Evolutionary conservation across 2,797 vertebrate species (phyloP).

Genomic region (Myotis planiceps): DNA sequence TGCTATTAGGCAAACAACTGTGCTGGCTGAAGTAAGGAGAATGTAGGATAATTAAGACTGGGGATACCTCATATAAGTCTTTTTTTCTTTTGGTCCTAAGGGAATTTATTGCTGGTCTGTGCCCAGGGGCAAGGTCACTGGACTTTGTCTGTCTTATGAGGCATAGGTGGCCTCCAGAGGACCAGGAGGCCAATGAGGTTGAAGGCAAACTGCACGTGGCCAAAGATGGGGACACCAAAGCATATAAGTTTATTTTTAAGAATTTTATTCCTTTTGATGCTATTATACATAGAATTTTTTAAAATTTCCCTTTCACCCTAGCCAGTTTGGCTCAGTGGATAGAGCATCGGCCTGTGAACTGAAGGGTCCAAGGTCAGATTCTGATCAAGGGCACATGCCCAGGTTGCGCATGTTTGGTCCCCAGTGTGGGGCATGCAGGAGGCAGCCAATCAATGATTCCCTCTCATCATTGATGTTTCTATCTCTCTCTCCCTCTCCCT

Average conservation of each 20-base stretch:
- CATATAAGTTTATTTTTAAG: not conserved
- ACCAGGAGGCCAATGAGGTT: constrained; percentile 88
- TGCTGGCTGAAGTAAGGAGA: not conserved
- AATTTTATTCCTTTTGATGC: not conserved
- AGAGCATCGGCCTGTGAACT: no score
- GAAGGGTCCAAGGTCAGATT: no score
- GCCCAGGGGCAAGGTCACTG: constrained; percentile 24
- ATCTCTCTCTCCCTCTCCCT: no score
- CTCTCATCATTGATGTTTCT: no score
- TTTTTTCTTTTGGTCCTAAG: not conserved
- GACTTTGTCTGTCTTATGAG: constrained; percentile 66
- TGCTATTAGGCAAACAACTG: not conserved
- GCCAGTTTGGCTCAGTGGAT: no score
- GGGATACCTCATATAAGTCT: not conserved
- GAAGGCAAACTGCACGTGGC: constrained; percentile 89
- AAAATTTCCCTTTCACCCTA: no score
- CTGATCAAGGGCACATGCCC: no score
- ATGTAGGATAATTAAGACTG: not conserved
- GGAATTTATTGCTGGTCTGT: constrained; percentile 60
- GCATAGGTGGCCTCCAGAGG: constrained; percentile 84
- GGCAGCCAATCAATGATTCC: no score
- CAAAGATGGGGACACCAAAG: constrained; percentile 92
- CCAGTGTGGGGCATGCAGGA: no score
- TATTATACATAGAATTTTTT: not conserved
- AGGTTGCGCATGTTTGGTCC: no score